Base-by-base conservation (phyloP, 2,797 vertebrate genomes). In the Pipistrellus pygmaeus region DNA sequence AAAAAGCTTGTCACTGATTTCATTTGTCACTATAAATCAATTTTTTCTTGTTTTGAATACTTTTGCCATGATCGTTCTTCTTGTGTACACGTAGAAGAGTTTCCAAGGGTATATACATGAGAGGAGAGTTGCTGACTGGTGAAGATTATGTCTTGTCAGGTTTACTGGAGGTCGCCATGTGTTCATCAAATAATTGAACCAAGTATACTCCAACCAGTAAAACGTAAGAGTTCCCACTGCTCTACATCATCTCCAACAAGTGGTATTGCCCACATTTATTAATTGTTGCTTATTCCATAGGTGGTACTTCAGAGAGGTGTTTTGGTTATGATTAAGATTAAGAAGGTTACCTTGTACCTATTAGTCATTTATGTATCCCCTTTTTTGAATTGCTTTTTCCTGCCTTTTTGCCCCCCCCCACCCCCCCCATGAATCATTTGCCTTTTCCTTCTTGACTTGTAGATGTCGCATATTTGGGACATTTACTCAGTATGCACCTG, bases 341-440 rank as follows among this genome's bases (percentile, higher is more conserved):
- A 85, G 2, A 44, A 76, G 10, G 27, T 68, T 73, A 35, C 27
- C 13, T 64, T 23, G 21, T 38, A 27, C 53, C 14, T 84, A 8
- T 41, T 62, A 32, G 23, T 78, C 57, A 46, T 55, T 88, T 71
- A 66, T 38, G 21, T 72, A 66, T 80, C 25, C 20, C 87, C n/a
- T 77, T 91, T 89, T 73, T 25, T 91, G 68, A 95, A 51, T 72
- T 66, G 64, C 25, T 41, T 89, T 86, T 85, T 66, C 21, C 20
- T 66, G 15, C 68, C 7, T 60, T 90, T 88, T 78, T 46, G 20
- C 18, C 4, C 3, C 20, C 21, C 8, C 53, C 53, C 55, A 0
- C 21, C 55, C 10, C 35, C 18, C 57, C 8, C 12, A 23, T 76
- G 13, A 78, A 82, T 35, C 80, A 3, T n/a, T 57, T 32, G 27